A percentile compares a stretch with the other conserved stretches of the same genome.
These are phyloP conservation scores for Julus scandinavius DNA, from an alignment of 2,888 invertebrate genomes.

Conservation along the genomic window DNA sequence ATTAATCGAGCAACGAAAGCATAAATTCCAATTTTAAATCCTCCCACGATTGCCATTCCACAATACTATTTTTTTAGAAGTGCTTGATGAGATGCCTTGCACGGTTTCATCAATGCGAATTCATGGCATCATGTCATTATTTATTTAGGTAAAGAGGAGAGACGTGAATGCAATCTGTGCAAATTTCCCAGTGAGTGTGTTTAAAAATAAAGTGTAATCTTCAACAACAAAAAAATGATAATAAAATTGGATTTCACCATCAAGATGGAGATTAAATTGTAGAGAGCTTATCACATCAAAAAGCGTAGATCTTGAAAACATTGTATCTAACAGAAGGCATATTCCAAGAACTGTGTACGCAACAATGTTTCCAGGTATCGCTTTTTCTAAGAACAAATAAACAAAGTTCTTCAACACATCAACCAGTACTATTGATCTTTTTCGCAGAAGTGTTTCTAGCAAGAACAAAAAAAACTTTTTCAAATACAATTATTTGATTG, in stretches of 20 bases:
- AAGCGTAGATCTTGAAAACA: not conserved
- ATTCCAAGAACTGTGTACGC: not conserved
- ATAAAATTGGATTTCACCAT: not conserved
- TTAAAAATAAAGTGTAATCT: not conserved
- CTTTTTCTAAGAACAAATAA: slow-evolving; percentile 8
- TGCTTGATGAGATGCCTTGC: not conserved
- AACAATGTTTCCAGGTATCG: slow-evolving; percentile 7
- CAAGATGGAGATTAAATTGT: not conserved
- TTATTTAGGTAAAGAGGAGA: not conserved
- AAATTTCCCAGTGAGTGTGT: not conserved
- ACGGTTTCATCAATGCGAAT: not conserved
- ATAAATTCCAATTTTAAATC: not conserved
- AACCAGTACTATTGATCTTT: not conserved
- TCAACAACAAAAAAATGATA: not conserved
- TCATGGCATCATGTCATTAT: not conserved
- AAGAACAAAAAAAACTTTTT: not conserved
- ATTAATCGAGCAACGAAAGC: not conserved
- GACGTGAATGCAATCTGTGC: not conserved
- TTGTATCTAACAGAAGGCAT: not conserved
- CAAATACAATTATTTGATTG: not conserved
- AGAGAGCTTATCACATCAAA: slow-evolving; percentile 6
- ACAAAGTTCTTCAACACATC: not conserved
- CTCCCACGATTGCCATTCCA: not conserved
- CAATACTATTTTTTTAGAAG: not conserved
- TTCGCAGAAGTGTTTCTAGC: not conserved